phyloP scores from a whole-genome alignment of 2,888 invertebrate genomes.

The Julus scandinavius region DNA sequence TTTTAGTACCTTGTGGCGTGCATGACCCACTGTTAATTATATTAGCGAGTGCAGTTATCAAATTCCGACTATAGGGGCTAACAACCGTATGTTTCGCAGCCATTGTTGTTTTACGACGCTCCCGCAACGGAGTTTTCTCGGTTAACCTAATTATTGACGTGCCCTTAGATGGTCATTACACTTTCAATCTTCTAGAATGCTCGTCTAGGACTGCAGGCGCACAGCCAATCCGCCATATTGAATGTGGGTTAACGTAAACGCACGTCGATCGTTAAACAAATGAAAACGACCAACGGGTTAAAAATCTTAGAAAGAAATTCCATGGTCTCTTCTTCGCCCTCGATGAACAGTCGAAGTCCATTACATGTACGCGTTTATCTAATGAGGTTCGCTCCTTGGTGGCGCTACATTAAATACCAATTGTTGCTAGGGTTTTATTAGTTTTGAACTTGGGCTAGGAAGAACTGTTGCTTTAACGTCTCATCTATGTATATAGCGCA shows the following conservation, averaged over 20 bases:
- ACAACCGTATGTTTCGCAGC: neutral
- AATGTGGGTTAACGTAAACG: neutral
- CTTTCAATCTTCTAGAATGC: neutral
- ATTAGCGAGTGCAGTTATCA: neutral
- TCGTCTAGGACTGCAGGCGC: neutral
- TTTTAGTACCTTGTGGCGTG: neutral
- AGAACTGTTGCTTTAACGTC: neutral
- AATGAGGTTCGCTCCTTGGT: neutral
- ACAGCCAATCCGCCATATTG: neutral
- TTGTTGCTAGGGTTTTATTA: neutral
- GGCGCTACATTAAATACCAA: neutral
- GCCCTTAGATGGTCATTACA: neutral
- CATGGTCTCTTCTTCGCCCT: no score
- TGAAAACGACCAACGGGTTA: neutral
- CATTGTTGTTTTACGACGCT: conserved; percentile 22
- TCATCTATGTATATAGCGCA: neutral
- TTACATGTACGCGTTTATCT: neutral
- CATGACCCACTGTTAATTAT: neutral
- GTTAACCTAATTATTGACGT: neutral
- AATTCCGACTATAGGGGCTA: neutral
- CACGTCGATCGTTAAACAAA: neutral
- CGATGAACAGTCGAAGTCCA: neutral
- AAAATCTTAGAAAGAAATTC: neutral
- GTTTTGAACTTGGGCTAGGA: neutral
- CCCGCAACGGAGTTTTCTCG: neutral